Evolutionary conservation across 2,113 vertebrate genomes (phyloP), one percentile per base, ranked within the genome.

Genomic region (Puma concolor): DNA sequence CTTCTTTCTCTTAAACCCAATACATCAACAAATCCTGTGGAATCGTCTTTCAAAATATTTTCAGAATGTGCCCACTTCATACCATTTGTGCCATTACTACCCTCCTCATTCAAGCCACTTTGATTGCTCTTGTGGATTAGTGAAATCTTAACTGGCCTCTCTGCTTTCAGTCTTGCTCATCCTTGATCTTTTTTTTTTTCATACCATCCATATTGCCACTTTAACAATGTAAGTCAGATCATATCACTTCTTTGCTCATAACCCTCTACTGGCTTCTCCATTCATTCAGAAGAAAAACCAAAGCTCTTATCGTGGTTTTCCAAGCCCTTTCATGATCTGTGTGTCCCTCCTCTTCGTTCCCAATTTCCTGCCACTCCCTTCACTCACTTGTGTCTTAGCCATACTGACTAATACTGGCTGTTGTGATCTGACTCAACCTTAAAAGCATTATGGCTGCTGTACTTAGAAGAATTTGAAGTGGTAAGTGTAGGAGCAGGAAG

Each of bases 231-330:
- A 77, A 41, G 64, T 93, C 14, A 57, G 50, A 80, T 94, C 19
- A 44, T 82, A 69, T 88, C 63, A 67, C 17, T 87, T 19, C 41
- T 63, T 93, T 69, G 16, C 21, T 94, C 11, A 25, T 36, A 92
- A n/a, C 10, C 5, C 33, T 95, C 33, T 31, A 38, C 21, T 74
- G 31, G 21, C 25, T 95, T 80, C 44, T 89, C 12, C 31, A 25
- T 66, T 92, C 23, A 92, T 80, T 84, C 36, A 79, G 38, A 89
- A 89, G 77, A 81, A 88, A 89, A 92, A 88, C 93, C 11, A 16
- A 92, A 94, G 48, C 29, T 94, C 88, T 84, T 72, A 83, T 81
- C 81, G 14, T 90, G 57, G n/a, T 72, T 95, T 97, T 79, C 44
- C 31, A 82, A 84, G 54, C 21, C 9, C 13, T 0, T 91, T 2